Evolutionary conservation across 2,797 vertebrate genomes (phyloP).

Genomic region (Zalophus californianus): DNA sequence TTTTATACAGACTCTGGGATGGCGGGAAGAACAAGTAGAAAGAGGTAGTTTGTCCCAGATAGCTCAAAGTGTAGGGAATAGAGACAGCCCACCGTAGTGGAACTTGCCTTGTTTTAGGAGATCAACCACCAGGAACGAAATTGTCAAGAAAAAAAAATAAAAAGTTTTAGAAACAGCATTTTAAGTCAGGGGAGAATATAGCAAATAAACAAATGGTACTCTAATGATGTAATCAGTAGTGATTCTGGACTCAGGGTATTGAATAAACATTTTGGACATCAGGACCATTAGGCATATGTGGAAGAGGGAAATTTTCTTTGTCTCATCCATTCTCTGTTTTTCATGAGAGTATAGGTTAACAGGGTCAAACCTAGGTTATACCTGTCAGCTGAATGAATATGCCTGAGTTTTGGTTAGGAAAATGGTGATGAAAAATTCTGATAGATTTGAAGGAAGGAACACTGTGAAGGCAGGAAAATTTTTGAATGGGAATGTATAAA

Average conservation of each 20-base stretch:
- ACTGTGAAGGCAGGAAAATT: background rate
- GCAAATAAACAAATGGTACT: background rate
- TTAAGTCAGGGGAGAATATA: background rate
- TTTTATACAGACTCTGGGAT: background rate
- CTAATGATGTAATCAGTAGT: background rate
- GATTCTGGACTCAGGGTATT: background rate
- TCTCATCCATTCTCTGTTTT: background rate
- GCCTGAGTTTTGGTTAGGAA: background rate
- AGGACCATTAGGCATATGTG: background rate
- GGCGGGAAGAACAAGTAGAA: background rate
- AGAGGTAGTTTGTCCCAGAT: conserved; percentile 20
- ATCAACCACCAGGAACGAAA: background rate
- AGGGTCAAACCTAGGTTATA: background rate
- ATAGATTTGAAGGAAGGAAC: background rate
- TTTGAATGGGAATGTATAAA: background rate
- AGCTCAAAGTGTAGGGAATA: background rate
- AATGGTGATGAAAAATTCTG: background rate
- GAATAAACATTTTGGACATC: background rate
- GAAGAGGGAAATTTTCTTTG: background rate
- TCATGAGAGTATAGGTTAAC: background rate
- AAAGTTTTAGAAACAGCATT: conserved; percentile 36
- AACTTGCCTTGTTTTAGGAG: background rate
- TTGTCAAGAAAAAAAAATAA: background rate
- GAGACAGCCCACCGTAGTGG: background rate
- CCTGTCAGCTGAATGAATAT: background rate